A percentile compares a stretch with the other conserved stretches of the same genome.
These are phyloP conservation scores for Drosophila robusta DNA, from an alignment of 2,888 invertebrate genomes.

Conservation along the genomic window DNA sequence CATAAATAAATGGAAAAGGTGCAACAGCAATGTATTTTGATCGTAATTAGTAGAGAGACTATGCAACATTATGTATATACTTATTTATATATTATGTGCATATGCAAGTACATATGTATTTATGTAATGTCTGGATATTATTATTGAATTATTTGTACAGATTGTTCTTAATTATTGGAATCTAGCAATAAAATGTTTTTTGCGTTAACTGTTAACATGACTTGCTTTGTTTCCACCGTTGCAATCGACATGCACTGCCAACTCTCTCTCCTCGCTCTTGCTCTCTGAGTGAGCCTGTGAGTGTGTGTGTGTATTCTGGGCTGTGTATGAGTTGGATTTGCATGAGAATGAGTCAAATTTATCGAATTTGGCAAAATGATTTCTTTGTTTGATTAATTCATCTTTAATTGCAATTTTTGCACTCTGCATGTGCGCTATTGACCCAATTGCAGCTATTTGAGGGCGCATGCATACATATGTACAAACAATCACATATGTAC, in stretches of 20 bases:
- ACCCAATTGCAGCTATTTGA: conserved; percentile 46
- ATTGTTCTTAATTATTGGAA: neutral
- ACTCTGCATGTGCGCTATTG: conserved; percentile 44
- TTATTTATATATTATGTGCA: neutral
- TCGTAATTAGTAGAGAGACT: neutral
- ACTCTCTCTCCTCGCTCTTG: conserved; percentile 3
- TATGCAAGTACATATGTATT: neutral
- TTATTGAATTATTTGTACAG: neutral
- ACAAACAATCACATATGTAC: conserved; percentile 5
- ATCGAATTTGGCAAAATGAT: conserved; percentile 12
- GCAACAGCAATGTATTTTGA: neutral
- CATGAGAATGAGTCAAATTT: conserved; percentile 9
- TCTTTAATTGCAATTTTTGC: conserved; percentile 32
- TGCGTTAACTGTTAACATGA: neutral
- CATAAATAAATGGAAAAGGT: conserved; percentile 1
- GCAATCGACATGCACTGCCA: neutral
- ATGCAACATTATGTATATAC: neutral
- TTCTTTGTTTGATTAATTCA: conserved; percentile 23
- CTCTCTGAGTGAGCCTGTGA: neutral
- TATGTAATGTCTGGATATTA: neutral
- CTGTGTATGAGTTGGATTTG: conserved; percentile 8
- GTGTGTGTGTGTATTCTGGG: conserved; percentile 1
- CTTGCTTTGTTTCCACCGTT: neutral
- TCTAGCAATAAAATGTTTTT: neutral
- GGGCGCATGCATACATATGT: neutral